Evolutionary conservation across 2,113 vertebrate species (phyloP).

Genomic region (Serilophus lunatus): DNA sequence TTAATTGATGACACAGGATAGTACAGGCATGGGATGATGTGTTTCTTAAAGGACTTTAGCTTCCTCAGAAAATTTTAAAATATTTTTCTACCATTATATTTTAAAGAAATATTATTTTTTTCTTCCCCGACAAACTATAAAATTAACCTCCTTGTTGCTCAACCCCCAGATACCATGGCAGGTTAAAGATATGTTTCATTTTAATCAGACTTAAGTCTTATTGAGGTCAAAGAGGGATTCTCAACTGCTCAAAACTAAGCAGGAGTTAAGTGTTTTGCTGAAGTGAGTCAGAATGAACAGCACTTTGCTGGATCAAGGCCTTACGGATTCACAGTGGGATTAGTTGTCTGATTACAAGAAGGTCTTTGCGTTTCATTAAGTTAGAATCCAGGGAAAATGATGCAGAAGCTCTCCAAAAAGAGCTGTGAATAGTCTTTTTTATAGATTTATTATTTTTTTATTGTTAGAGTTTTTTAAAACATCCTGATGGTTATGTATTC

Average conservation of each 20-base stretch:
- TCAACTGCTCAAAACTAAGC: neutral
- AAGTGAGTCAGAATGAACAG: neutral
- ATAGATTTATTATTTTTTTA: neutral
- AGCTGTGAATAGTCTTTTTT: neutral
- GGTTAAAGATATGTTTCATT: neutral
- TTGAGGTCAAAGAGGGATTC: constrained; percentile 16
- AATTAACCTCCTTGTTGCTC: neutral
- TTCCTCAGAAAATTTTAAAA: neutral
- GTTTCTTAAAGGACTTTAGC: neutral
- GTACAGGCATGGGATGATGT: no score
- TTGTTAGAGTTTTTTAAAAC: neutral
- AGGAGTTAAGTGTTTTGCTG: neutral
- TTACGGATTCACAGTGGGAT: neutral
- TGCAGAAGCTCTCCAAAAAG: neutral
- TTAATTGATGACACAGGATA: neutral
- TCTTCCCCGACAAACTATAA: neutral
- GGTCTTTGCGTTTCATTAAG: constrained; percentile 6
- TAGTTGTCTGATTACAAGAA: constrained; percentile 31
- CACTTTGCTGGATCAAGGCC: neutral
- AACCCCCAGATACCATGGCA: neutral
- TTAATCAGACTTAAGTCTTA: constrained; percentile 38
- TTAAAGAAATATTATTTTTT: neutral
- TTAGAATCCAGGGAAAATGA: neutral
- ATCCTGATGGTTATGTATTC: neutral
- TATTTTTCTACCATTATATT: neutral